phyloP scores from a whole-genome alignment of 1,140 invertebrate genomes.

The Ectropis grisescens region DNA sequence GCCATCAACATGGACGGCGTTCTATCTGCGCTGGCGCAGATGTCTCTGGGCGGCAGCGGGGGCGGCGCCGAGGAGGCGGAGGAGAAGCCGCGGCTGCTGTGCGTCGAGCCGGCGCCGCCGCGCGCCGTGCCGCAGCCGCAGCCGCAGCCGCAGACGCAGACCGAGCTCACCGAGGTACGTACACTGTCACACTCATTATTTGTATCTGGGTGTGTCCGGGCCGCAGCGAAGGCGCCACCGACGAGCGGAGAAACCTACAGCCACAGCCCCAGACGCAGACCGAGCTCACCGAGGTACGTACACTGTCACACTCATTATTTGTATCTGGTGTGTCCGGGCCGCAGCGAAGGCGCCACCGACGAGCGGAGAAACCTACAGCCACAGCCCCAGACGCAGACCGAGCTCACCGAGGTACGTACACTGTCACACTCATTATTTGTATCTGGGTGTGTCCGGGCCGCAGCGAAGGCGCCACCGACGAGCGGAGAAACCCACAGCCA shows the following conservation, averaged over 20 bases:
- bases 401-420: constrained; percentile 4
- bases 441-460: not conserved
- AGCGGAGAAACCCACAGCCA: constrained; percentile 23
- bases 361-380: constrained; percentile 7
- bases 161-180: constrained; percentile 6
- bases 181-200: not conserved
- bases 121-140: constrained; percentile 27
- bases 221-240: no score
- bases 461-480: constrained; percentile 35
- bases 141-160: constrained; percentile 5
- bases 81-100: constrained; percentile 39
- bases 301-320: not conserved
- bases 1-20: constrained; percentile 36
- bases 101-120: constrained; percentile 45
- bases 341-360: constrained; percentile 20
- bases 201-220: not conserved
- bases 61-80: constrained; percentile 17
- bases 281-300: constrained; percentile 5
- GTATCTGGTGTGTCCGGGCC: constrained; percentile 34
- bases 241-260: constrained; percentile 1
- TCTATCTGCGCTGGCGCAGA: constrained; percentile 32
- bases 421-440: not conserved
- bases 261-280: constrained; percentile 4
- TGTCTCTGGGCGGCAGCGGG: constrained; percentile 38
- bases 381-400: constrained; percentile 5